Conservation (phyloP, 2,888 invertebrate genomes). For the Stictocephala bisonia region DNA sequence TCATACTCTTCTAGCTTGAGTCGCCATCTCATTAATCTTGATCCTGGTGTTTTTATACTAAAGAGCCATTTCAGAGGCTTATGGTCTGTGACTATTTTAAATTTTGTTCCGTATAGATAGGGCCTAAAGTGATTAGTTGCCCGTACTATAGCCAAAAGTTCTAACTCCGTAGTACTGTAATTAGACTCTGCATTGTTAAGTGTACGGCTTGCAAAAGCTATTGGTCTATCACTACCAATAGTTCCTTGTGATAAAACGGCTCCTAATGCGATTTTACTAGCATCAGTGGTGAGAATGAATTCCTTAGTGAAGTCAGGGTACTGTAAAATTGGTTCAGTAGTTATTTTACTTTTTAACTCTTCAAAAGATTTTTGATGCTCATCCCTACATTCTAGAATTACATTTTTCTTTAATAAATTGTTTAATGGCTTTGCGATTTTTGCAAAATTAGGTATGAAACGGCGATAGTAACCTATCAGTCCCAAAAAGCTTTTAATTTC, state of each 20-base stretch:
- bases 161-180: constrained; percentile 7
- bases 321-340: neutral
- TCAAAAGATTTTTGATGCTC: constrained; percentile 2
- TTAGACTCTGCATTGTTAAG: constrained; percentile 2
- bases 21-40: neutral
- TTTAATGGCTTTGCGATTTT: constrained; percentile 21
- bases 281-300: constrained; percentile 26
- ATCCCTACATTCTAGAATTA: neutral
- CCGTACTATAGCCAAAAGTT: constrained; percentile 22
- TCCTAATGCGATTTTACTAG: constrained; percentile 13
- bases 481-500: constrained; percentile 9
- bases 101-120: constrained; percentile 7
- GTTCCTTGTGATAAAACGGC: constrained; percentile 2
- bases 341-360: neutral
- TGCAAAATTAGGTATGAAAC: constrained; percentile 19
- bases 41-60: neutral
- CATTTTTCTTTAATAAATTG: constrained; percentile 1
- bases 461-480: constrained; percentile 4
- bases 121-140: constrained; percentile 3
- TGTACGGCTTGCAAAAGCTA: constrained; percentile 21
- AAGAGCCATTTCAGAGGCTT: constrained; percentile 10
- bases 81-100: constrained; percentile 31
- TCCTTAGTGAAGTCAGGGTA: neutral
- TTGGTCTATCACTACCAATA: constrained; percentile 11
- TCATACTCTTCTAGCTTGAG: neutral